Evolutionary conservation across 2,888 invertebrate genomes (phyloP), one percentile per base, ranked within the genome.

Genomic region (Zaprionus bogoriensis): DNA sequence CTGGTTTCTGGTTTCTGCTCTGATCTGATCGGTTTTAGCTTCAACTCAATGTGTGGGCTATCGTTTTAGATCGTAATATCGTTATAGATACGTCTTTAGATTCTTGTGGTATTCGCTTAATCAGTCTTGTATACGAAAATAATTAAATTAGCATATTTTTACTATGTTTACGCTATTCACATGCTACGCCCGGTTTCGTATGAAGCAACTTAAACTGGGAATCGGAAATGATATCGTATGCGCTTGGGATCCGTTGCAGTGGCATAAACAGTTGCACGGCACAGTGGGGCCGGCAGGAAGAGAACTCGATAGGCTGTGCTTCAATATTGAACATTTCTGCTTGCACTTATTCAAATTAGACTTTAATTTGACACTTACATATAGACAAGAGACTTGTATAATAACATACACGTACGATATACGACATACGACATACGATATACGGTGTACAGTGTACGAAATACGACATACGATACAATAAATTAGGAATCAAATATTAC

Each of bases 71-170:
- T 44, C n/a, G 14, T 39, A 39, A 5, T 20, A 39, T 39, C 20
- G 38, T 44, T 52, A 17, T 45, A 45, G 38, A 25, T 39, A 44
- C 6, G 6, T 19, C 19, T 14, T 39, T 20, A 10, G 17, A 17
- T 39, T 67, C 42, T 54, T 68, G 62, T 66, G 71, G 41, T 57
- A 47, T 69, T 74, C 39, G 70, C 67, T 86, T 80, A 83, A 80
- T 80, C 80, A 80, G 80, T 80, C 80, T 80, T 80, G 81, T 87
- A 77, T 83, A 83, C 61, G 69, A 75, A 85, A 76, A 55, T 79
- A 79, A 76, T 66, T 66, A 69, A 83, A 73, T 64, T 67, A 78
- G 82, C 67, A 80, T 86, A 69, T 82, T 67, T 78, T 69, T 55
- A 44, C 84, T 86, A 69, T 67, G 50, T 59, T 55, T 44, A 14